Evolutionary conservation across 2,113 vertebrate genomes (phyloP).

Genomic region (Hepsetus odoe): DNA sequence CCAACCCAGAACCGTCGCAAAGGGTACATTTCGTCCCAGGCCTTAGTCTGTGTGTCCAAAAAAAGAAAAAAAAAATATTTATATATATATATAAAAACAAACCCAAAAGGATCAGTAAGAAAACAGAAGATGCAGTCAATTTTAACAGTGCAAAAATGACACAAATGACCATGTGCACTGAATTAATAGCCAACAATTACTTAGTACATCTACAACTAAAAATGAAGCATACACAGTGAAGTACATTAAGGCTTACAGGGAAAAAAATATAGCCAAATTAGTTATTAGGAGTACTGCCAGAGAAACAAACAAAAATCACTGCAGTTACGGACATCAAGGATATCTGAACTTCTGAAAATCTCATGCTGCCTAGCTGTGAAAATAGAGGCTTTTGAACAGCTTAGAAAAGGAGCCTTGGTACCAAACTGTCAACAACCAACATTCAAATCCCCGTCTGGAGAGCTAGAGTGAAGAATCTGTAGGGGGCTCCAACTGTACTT

Average conservation of each 20-base stretch:
- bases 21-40: neutral
- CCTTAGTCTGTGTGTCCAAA: neutral
- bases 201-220: conserved; percentile 14
- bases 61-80: too few species aligned
- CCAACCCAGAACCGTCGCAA: neutral
- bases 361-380: conserved; percentile 5
- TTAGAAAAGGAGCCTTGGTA: neutral
- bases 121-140: conserved; percentile 44
- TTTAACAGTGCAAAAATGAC: conserved; percentile 1
- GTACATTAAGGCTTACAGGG: conserved; percentile 43
- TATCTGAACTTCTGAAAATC: conserved; percentile 9
- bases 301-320: neutral
- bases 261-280: neutral
- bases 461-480: neutral
- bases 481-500: neutral
- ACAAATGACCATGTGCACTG: neutral
- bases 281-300: neutral
- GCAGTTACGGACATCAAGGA: neutral
- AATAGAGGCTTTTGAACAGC: neutral
- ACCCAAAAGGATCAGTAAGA: neutral
- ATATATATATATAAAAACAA: conserved; percentile 4
- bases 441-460: neutral
- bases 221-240: conserved; percentile 28
- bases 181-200: conserved; percentile 5
- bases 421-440: neutral